Percentiles rank a stretch among this genome's conserved stretches.
Conservation (phyloP, 2,797 vertebrate genomes). For the Eremophila alpestris region DNA sequence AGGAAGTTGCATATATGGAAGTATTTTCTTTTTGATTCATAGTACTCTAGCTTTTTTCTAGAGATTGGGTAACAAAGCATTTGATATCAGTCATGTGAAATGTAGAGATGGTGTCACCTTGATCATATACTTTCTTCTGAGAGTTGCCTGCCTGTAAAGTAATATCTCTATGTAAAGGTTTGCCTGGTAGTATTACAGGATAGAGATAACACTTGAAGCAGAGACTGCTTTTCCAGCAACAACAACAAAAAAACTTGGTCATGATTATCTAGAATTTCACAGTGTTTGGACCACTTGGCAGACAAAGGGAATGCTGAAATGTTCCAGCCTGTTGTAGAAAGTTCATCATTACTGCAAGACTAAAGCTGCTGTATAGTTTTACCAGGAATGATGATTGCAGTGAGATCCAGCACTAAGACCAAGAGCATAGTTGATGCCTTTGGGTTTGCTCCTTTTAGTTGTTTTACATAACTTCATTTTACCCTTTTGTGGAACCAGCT, state of each 20-base stretch:
- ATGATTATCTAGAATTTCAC: background rate
- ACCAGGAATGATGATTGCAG: background rate
- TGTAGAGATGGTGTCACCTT: background rate
- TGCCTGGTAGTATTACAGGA: background rate
- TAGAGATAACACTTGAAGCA: background rate
- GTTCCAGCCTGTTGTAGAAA: conserved; percentile 1
- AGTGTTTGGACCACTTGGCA: background rate
- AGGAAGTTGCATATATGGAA: background rate
- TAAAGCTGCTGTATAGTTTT: background rate
- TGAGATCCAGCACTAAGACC: background rate
- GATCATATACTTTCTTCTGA: background rate
- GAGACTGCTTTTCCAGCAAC: background rate
- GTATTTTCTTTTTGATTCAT: background rate
- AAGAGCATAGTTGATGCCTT: background rate
- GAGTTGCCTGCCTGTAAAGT: background rate
- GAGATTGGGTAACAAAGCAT: background rate
- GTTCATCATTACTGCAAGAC: background rate
- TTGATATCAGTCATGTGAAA: background rate
- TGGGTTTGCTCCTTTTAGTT: background rate
- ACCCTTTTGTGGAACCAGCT: background rate
- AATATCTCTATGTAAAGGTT: background rate
- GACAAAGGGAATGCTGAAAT: background rate
- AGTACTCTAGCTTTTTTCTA: background rate
- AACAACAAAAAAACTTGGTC: background rate
- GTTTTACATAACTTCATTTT: background rate